These are phyloP conservation scores for Palloptera scutellata DNA, from an alignment of 2,888 invertebrate species.

Conservation along the genomic window DNA sequence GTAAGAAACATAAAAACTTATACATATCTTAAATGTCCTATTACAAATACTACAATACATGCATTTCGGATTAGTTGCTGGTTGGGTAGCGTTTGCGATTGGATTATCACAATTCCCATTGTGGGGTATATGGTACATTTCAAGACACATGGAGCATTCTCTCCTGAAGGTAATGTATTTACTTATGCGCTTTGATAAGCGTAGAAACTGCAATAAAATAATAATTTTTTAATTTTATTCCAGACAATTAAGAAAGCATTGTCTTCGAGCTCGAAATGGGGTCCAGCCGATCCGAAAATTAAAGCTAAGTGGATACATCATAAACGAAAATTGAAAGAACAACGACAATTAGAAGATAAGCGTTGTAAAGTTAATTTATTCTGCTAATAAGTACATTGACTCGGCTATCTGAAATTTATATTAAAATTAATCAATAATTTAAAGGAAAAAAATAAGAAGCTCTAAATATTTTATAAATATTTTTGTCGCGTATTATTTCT, in stretches of 20 bases:
- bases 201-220: neutral
- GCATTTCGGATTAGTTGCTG: conserved; percentile 34
- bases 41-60: neutral
- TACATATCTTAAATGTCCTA: neutral
- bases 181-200: too few species aligned
- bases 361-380: too few species aligned
- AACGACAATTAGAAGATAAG: conserved; percentile 22
- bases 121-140: conserved; percentile 59
- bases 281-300: conserved; percentile 39
- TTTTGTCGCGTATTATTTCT: too few species aligned
- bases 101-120: conserved; percentile 67
- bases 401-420: too few species aligned
- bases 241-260: conserved; percentile 37
- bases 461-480: too few species aligned
- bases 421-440: too few species aligned
- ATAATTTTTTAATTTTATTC: neutral
- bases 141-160: conserved; percentile 24
- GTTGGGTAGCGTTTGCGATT: conserved; percentile 62
- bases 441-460: too few species aligned
- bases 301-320: conserved; percentile 40
- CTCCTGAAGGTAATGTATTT: conserved; percentile 31
- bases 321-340: conserved; percentile 34
- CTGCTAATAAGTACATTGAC: too few species aligned
- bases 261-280: conserved; percentile 39
- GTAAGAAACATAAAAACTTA: conserved; percentile 55